Percentiles rank a stretch among this genome's conserved stretches.
Evolutionary conservation across 2,888 invertebrate species (phyloP).

Genomic region (Thera obeliscata): DNA sequence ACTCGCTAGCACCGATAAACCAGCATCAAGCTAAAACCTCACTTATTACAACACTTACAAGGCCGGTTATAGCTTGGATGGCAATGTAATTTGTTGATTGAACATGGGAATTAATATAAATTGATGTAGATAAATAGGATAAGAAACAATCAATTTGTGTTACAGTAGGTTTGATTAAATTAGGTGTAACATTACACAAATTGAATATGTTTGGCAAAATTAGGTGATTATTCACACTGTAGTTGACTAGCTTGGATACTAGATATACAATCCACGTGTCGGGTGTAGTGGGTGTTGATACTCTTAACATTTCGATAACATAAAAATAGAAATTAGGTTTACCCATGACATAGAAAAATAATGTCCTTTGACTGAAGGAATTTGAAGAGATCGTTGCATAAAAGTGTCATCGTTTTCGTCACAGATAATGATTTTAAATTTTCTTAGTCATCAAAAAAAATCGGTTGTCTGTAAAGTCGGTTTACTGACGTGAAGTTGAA

Average conservation of each 20-base stretch:
- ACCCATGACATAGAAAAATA: no score
- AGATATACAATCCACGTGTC: neutral
- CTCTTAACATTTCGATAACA: neutral
- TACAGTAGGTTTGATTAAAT: conserved; percentile 29
- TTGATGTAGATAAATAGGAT: conserved; percentile 43
- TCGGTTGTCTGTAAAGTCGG: no score
- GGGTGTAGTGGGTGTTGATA: neutral
- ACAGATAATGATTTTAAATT: no score
- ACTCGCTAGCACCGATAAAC: conserved; percentile 45
- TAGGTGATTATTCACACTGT: conserved; percentile 1
- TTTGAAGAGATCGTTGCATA: no score
- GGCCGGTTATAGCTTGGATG: conserved; percentile 33
- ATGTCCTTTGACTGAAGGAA: no score
- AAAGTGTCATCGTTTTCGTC: no score
- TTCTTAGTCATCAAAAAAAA: no score
- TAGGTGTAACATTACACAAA: conserved; percentile 25
- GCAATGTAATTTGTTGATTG: conserved; percentile 52
- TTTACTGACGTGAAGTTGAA: no score
- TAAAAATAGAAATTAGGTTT: no score
- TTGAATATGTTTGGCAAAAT: conserved; percentile 13
- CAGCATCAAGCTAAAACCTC: conserved; percentile 36
- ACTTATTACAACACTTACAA: conserved; percentile 33
- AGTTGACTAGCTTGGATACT: neutral
- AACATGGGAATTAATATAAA: conserved; percentile 50
- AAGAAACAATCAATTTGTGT: conserved; percentile 42